These are phyloP conservation scores for Lordiphosa collinella DNA, from an alignment of 1,140 invertebrate genomes.

Conservation along the genomic window DNA sequence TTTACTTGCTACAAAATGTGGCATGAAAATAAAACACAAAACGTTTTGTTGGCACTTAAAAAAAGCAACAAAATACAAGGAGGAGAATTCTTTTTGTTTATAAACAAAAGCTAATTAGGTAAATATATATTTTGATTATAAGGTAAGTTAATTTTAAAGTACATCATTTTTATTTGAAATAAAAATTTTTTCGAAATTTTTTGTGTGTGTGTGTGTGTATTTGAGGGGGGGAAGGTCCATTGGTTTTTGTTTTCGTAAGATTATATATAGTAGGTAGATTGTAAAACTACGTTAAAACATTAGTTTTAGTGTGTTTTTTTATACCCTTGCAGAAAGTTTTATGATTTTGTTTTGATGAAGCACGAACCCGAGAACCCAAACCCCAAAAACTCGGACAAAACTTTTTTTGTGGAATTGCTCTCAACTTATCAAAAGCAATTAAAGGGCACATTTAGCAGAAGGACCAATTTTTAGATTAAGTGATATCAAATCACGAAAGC, in stretches of 20 bases:
- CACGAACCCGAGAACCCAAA: too few relatives aligned
- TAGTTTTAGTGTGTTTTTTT: slow-evolving; percentile 15
- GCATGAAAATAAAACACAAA: slow-evolving; percentile 33
- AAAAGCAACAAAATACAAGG: slow-evolving; percentile 12
- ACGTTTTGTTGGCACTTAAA: slow-evolving; percentile 58
- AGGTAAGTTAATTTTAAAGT: slow-evolving; percentile 38
- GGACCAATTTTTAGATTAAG: too few relatives aligned
- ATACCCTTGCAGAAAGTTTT: too few relatives aligned
- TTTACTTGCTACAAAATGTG: slow-evolving; percentile 46
- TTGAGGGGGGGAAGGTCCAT: slow-evolving; percentile 4
- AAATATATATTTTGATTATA: slow-evolving; percentile 40
- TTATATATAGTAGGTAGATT: slow-evolving; percentile 49
- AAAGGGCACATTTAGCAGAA: too few relatives aligned
- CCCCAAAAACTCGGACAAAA: too few relatives aligned
- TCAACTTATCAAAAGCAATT: too few relatives aligned
- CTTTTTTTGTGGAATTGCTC: too few relatives aligned
- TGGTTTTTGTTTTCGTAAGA: slow-evolving; percentile 22
- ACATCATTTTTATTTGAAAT: slow-evolving; percentile 62
- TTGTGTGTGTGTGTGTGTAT: slow-evolving; percentile 16
- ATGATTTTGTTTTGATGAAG: too few relatives aligned
- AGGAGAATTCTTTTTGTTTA: slow-evolving; percentile 12
- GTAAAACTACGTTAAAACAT: slow-evolving; percentile 56
- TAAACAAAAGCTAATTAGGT: slow-evolving; percentile 29
- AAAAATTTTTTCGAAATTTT: slow-evolving; percentile 33
- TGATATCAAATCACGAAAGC: too few relatives aligned